Conservation (phyloP, 2,113 vertebrate species). For the Sterrhoptilus dennistouni region DNA sequence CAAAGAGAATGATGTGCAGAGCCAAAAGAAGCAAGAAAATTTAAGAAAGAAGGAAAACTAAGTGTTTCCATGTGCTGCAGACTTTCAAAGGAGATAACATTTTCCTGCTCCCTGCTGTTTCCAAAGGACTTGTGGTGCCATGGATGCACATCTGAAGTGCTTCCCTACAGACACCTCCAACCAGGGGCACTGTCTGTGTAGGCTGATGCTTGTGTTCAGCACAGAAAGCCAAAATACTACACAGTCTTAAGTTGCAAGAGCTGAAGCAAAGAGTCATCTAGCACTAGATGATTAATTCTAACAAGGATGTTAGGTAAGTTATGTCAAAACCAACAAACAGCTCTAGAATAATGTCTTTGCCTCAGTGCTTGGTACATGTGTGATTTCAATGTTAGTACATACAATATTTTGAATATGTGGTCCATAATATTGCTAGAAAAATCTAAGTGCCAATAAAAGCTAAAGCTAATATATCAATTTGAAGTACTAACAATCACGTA, state of each 20-base stretch:
- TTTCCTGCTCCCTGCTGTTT: background rate
- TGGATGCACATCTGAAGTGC: background rate
- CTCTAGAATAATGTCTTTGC: background rate
- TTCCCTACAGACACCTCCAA: background rate
- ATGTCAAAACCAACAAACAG: background rate
- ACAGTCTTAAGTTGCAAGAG: background rate
- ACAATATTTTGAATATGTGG: background rate
- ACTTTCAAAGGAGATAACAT: background rate
- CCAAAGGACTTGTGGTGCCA: background rate
- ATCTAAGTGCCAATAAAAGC: background rate
- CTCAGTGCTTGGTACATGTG: background rate
- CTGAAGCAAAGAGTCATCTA: background rate
- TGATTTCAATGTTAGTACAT: background rate
- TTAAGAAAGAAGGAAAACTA: background rate
- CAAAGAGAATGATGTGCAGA: background rate
- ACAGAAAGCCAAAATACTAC: background rate
- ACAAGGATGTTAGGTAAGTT: background rate
- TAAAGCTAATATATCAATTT: background rate
- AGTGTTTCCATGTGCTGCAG: background rate
- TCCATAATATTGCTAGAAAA: background rate
- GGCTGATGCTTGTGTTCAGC: background rate
- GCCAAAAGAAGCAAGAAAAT: background rate
- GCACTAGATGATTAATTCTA: background rate
- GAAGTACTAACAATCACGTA: background rate
- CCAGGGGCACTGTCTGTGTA: accelerated